These are phyloP conservation scores for Myotis davidii DNA, from an alignment of 2,113 vertebrate species.

Conservation along the genomic window DNA sequence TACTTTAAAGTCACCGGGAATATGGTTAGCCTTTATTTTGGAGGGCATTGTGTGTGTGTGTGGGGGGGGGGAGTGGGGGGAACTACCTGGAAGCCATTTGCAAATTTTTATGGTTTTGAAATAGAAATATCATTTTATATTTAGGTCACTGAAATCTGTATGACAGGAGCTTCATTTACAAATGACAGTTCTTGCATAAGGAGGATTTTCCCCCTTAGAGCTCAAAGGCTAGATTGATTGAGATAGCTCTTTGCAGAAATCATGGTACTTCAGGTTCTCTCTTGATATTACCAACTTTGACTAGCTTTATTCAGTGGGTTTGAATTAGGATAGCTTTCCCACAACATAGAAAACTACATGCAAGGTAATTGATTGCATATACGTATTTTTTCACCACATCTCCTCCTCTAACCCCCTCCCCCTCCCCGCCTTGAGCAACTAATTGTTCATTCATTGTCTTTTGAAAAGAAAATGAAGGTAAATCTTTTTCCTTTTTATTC, in stretches of 20 bases:
- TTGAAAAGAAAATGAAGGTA: background rate
- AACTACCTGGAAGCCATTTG: background rate
- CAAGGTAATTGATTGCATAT: background rate
- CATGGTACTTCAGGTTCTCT: background rate
- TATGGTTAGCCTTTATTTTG: background rate
- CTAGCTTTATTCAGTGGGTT: background rate
- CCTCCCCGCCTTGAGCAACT: background rate
- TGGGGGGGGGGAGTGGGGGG: no score
- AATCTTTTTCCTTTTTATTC: background rate
- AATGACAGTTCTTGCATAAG: background rate
- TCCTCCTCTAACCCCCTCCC: no score
- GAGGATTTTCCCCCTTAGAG: background rate
- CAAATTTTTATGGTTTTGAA: constrained; percentile 12
- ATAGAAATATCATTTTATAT: constrained; percentile 32
- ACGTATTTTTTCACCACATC: background rate
- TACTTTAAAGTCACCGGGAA: background rate
- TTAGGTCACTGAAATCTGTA: background rate
- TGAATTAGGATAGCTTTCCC: constrained; percentile 9
- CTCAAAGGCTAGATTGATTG: background rate
- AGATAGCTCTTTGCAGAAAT: constrained; percentile 37
- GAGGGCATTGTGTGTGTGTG: background rate
- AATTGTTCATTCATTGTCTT: constrained; percentile 3
- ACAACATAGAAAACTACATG: background rate
- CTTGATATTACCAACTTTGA: background rate
- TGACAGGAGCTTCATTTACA: constrained; percentile 39